Conservation (phyloP, 2,113 vertebrate genomes). For the Clarias gariepinus region DNA sequence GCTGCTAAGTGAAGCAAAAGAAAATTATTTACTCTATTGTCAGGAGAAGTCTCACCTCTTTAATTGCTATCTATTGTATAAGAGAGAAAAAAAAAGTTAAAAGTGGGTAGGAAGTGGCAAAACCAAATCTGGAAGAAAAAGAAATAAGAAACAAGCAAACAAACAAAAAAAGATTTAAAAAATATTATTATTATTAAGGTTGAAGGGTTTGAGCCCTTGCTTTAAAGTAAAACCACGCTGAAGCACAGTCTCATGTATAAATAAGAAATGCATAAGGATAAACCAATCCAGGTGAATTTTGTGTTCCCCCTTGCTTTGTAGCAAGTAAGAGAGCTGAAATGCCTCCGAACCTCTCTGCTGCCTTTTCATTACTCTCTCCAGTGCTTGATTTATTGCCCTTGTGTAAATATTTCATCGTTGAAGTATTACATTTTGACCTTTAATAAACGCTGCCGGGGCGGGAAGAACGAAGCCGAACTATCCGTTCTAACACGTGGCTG, state of each 20-base stretch:
- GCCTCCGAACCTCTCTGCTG: slow-evolving; percentile 2
- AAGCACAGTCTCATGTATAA: slow-evolving; percentile 22
- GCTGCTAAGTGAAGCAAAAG: not conserved
- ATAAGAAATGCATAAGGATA: slow-evolving; percentile 53
- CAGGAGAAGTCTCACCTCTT: not conserved
- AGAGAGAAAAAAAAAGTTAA: not conserved
- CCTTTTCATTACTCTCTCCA: slow-evolving; percentile 53
- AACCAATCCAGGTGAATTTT: slow-evolving; percentile 44
- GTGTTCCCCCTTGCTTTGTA: not conserved
- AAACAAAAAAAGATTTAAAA: too few species aligned
- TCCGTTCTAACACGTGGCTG: slow-evolving; percentile 43
- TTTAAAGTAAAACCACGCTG: not conserved
- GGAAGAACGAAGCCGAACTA: slow-evolving; percentile 44
- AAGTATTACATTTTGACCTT: slow-evolving; percentile 64
- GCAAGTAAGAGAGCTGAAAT: not conserved
- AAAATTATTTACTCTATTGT: not conserved
- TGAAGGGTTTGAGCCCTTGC: not conserved
- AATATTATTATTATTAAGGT: not conserved
- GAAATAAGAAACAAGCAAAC: not conserved
- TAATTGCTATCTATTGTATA: not conserved
- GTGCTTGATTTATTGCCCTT: slow-evolving; percentile 60
- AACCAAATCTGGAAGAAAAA: not conserved
- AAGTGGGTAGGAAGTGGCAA: not conserved
- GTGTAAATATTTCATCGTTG: slow-evolving; percentile 65
- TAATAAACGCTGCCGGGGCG: slow-evolving; percentile 56